Base-by-base conservation (phyloP, 2,888 invertebrate species). In the Thalpophila matura region DNA sequence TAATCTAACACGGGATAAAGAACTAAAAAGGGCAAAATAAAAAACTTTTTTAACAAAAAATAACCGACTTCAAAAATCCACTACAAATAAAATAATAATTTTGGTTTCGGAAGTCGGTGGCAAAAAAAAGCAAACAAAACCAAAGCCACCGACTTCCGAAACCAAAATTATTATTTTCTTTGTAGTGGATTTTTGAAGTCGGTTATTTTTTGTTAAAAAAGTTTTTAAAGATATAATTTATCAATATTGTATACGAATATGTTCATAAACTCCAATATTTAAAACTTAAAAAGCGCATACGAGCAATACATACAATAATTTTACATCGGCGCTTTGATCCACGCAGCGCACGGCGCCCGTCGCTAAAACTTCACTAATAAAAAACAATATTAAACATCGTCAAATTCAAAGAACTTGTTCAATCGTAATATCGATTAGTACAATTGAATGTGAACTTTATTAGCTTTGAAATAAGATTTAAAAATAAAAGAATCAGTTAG, bases 331-430 rank as follows among this genome's bases (percentile, higher is more conserved):
- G 5, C 72, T 70, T 84, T 84, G 81, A 82, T 79, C 70, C 20
- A 56, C 37, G 47, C 50, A 40, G 35, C 22, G 40, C 45, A 33
- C 33, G 37, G 43, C 47, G 27, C 38, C 50, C 45, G 56, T 73
- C 74, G 73, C 77, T 68, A 74, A 74, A 74, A 70, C 71, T 51
- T 76, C 56, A 73, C 77, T 74, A 63, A 74, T 78, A 79, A 81
- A 80, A 77, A 82, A 73, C 67, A 71, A 78, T 76, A 71, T 80
- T 67, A 68, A 57, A 62, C 49, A 35, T 61, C 42, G 53, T 67
- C 31, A 58, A 58, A 68, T 50, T 22, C 60, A 43, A 74, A 74
- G 29, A 35, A 51, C 43, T 46, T 49, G 18, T 46, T 20, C 29
- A 31, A 62, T 33, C 22, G 29, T 33, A 27, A 12, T 3, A 37